phyloP scores from a whole-genome alignment of 2,888 invertebrate species.

The Tachina fera region DNA sequence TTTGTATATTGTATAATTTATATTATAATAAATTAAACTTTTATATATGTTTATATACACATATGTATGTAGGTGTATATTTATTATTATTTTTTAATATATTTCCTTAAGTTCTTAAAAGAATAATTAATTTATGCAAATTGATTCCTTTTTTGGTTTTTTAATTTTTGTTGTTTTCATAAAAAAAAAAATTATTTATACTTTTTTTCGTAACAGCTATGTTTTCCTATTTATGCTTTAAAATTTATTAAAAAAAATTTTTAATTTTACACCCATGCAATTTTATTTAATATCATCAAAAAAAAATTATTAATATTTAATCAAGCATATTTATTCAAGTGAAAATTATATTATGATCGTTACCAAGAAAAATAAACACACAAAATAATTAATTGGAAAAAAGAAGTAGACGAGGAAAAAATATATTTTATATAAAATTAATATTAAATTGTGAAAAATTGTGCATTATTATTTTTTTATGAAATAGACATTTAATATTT shows the following conservation, averaged over 20 bases:
- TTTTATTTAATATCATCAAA: slow-evolving; percentile 47
- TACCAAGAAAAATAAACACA: slow-evolving; percentile 8
- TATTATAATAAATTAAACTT: slow-evolving; percentile 42
- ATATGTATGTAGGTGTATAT: neutral
- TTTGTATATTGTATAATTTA: slow-evolving; percentile 27
- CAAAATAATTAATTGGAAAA: slow-evolving; percentile 24
- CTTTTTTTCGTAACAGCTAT: neutral
- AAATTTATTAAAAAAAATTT: neutral
- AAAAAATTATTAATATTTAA: slow-evolving; percentile 47
- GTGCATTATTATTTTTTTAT: slow-evolving; percentile 25
- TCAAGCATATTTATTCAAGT: slow-evolving; percentile 53
- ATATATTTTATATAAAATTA: slow-evolving; percentile 17
- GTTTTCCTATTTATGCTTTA: slow-evolving; percentile 23
- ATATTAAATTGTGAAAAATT: slow-evolving; percentile 12
- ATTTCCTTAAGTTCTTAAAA: neutral
- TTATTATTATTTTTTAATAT: neutral
- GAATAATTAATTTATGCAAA: slow-evolving; percentile 38
- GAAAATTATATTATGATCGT: slow-evolving; percentile 22
- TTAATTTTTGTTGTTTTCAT: neutral
- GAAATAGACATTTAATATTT: slow-evolving; percentile 27
- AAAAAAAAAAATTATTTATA: neutral
- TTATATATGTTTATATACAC: neutral
- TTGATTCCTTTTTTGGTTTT: slow-evolving; percentile 17
- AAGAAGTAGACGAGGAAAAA: neutral
- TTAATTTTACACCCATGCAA: slow-evolving; percentile 66